Evolutionary conservation across 2,888 invertebrate genomes (phyloP), one percentile per base, ranked within the genome.

Genomic region (Celastrina argiolus): DNA sequence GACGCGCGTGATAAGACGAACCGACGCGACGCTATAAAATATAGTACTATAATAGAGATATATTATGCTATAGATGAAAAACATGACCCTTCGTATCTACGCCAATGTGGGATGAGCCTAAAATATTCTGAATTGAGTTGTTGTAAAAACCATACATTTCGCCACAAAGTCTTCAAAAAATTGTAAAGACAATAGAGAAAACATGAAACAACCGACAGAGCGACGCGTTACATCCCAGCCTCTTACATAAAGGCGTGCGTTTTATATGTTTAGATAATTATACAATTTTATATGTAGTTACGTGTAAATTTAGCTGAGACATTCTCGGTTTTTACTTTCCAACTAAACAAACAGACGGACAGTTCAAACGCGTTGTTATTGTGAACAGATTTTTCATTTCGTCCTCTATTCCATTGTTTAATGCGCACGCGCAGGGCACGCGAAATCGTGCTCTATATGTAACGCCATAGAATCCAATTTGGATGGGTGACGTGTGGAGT

Each of bases 311-410:
- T 73, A 78, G 74, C 69, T 73, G 77, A 78, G 79, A 78, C 77
- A 81, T 78, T 77, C 75, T 75, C 75, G 74, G 75, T 77, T 78
- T 81, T 82, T 83, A 81, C 80, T 81, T 78, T 76, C 81, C 83
- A 84, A 81, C 83, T 84, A 85, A 80, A 81, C 79, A 84, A 84
- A 85, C 82, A 81, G 69, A 76, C 74, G 74, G 73, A 74, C 75
- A 76, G 78, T 76, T 77, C 78, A 81, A 82, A 81, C 67, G 72
- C 72, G 74, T 75, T 78, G 78, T 77, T 78, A 72, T 75, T 77
- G 77, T 78, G 76, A 77, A 74, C 77, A 77, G 77, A 78, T 76
- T 78, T 77, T 78, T 78, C 75, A 73, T 75, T 73, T 77, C 76
- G 74, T 75, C 73, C 73, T 73, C 76, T 69, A 70, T 77, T 76